These are phyloP conservation scores for Camponotus floridanus DNA, from an alignment of 1,140 invertebrate genomes.

Conservation along the genomic window DNA sequence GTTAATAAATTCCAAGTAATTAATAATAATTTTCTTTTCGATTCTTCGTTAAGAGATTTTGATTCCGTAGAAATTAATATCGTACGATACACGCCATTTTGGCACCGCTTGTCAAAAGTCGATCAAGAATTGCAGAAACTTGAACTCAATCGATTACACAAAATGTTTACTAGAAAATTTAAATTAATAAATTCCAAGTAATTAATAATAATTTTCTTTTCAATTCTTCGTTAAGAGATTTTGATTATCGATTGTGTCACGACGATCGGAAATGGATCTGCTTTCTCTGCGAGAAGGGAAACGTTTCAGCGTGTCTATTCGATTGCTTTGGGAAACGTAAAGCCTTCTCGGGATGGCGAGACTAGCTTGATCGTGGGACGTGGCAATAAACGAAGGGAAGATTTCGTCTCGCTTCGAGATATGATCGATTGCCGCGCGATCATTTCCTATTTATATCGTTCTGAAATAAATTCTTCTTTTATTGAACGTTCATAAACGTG, in stretches of 20 bases:
- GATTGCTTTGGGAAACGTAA: conserved; percentile 12
- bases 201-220: not conserved
- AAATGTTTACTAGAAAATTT: too few species aligned
- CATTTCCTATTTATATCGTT: conserved; percentile 38
- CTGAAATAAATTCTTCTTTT: conserved; percentile 50
- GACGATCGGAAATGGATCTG: conserved; percentile 10
- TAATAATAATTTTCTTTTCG: not conserved
- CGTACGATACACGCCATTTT: not conserved
- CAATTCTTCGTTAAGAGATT: not conserved
- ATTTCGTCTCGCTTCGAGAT: conserved; percentile 26
- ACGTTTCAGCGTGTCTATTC: not conserved
- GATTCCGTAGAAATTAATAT: conserved; percentile 18
- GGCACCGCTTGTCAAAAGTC: not conserved
- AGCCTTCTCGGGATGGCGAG: conserved; percentile 17
- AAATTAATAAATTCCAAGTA: not conserved
- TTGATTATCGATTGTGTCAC: not conserved
- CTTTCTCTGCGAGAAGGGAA: not conserved
- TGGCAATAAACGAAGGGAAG: conserved; percentile 35
- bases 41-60: not conserved
- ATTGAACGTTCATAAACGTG: conserved; percentile 30
- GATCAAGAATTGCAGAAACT: not conserved
- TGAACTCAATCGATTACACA: too few species aligned
- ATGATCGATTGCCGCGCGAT: conserved; percentile 33
- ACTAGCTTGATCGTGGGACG: conserved; percentile 22
- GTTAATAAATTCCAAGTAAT: not conserved